Evolutionary conservation across 2,888 invertebrate genomes (phyloP), one percentile per base, ranked within the genome.

Genomic region (Lepetodrilus schrolli): DNA sequence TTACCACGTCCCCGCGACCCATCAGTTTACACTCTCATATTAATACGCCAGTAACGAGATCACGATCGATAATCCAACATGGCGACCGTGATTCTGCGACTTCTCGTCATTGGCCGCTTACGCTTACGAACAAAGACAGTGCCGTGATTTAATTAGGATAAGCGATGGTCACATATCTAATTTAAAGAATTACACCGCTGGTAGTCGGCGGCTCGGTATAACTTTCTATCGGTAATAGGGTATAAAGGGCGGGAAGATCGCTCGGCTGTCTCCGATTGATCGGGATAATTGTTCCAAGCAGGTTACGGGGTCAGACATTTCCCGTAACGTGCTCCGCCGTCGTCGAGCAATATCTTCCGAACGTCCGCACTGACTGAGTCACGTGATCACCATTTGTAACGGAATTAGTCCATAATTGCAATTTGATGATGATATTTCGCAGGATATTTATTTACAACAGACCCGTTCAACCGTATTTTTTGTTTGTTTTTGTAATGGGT

Each of bases 111-210:
- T 21, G 58, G 58, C 17, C 30, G 58, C 58, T 34, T n/a, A 26
- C 7, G 58, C 68, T 13, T 26, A 30, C 47, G 68, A 68, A 68
- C 47, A 68, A 68, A 68, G 68, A 68, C 68, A 68, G 21, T 26
- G 38, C 23, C n/a, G 43, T 43, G 68, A 68, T 68, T 68, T 47
- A 68, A 68, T 68, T 68, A 68, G 68, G 68, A 68, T 68, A 68
- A 68, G 68, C 68, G 68, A 47, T 68, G 43, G 68, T 47, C 38
- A 68, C 47, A 68, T 68, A 68, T 68, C 68, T 68, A 68, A 68
- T 68, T 68, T 68, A 17, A 47, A 23, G 47, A 68, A 68, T 68
- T 43, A 68, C 68, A 43, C 30, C 10, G 34, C 26, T 47, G 30
- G 43, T 26, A n/a, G 43, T 26, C n/a, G 68, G 47, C 43, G 43